Evolutionary conservation across 2,113 vertebrate genomes (phyloP).

Genomic region (Holacanthus passer): DNA sequence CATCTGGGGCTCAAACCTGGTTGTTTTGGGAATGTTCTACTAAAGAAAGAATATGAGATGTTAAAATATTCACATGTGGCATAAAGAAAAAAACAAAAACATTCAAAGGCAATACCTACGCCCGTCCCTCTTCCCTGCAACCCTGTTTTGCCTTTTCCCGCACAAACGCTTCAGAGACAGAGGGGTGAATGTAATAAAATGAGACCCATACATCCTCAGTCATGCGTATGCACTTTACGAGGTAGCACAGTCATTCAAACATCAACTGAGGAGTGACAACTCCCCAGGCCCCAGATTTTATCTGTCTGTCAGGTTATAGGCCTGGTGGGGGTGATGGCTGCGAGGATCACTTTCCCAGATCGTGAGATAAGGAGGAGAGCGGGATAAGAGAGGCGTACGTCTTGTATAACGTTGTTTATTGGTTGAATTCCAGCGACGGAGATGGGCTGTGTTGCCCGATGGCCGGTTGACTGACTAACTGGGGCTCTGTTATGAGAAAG

Average conservation of each 20-base stretch:
- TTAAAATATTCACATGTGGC: conserved; percentile 31
- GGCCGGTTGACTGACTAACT: conserved; percentile 70
- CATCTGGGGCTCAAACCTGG: not conserved
- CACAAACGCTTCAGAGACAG: conserved; percentile 53
- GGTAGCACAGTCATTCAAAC: conserved; percentile 70
- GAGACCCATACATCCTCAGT: conserved; percentile 76
- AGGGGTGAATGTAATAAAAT: conserved; percentile 77
- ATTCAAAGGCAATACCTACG: not conserved
- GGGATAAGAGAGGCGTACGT: conserved; percentile 17
- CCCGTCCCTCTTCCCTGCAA: conserved; percentile 8
- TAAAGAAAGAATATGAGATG: conserved; percentile 32
- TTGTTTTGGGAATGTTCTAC: conserved; percentile 30
- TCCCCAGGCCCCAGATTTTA: conserved; percentile 67
- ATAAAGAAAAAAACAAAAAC: conserved; percentile 33
- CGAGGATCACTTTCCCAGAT: conserved; percentile 65
- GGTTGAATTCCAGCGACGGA: conserved; percentile 41
- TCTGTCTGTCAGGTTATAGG: conserved; percentile 66
- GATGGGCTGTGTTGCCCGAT: conserved; percentile 23
- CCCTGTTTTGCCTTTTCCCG: conserved; percentile 58
- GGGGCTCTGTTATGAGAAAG: conserved; percentile 63
- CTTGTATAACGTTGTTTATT: conserved; percentile 50
- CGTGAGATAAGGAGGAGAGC: conserved; percentile 66
- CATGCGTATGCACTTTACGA: conserved; percentile 76
- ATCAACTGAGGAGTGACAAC: conserved; percentile 66
- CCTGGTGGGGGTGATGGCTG: conserved; percentile 37